These are phyloP conservation scores for Himalopsyche anomala DNA, from an alignment of 2,888 invertebrate species.

Conservation along the genomic window DNA sequence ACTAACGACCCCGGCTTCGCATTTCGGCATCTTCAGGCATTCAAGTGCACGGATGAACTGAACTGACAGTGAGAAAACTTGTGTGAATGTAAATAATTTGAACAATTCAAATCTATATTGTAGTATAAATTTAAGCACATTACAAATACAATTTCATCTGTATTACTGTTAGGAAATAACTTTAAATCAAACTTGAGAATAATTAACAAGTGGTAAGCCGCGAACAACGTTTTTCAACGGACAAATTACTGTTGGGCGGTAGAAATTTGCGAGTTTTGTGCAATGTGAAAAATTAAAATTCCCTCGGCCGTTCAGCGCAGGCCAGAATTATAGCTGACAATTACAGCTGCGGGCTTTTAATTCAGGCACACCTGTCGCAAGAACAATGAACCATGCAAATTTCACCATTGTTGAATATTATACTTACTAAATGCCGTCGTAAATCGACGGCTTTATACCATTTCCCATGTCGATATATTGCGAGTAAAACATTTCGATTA, in stretches of 20 bases:
- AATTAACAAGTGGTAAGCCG: slow-evolving; percentile 35
- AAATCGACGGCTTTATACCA: not conserved
- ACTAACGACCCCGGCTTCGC: too few species aligned
- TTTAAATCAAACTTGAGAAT: not conserved
- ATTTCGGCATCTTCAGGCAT: too few species aligned
- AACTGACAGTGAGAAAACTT: too few species aligned
- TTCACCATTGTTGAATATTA: slow-evolving; percentile 40
- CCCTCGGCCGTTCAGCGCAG: slow-evolving; percentile 24
- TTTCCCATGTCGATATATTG: not conserved
- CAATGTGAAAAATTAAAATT: slow-evolving; percentile 55
- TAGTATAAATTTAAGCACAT: too few species aligned
- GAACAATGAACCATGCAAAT: slow-evolving; percentile 50
- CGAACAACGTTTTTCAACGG: slow-evolving; percentile 32
- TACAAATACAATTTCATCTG: too few species aligned
- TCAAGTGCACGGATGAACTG: too few species aligned
- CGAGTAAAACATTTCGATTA: too few species aligned
- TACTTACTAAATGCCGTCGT: not conserved
- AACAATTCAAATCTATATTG: too few species aligned
- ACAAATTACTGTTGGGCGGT: not conserved
- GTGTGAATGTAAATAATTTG: too few species aligned
- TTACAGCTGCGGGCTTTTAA: slow-evolving; percentile 58
- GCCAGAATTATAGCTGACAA: slow-evolving; percentile 59
- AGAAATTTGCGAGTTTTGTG: slow-evolving; percentile 21
- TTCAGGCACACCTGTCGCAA: slow-evolving; percentile 60
- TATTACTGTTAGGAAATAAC: too few species aligned